phyloP scores from a whole-genome alignment of 2,113 vertebrate species.

The Chionis minor region DNA sequence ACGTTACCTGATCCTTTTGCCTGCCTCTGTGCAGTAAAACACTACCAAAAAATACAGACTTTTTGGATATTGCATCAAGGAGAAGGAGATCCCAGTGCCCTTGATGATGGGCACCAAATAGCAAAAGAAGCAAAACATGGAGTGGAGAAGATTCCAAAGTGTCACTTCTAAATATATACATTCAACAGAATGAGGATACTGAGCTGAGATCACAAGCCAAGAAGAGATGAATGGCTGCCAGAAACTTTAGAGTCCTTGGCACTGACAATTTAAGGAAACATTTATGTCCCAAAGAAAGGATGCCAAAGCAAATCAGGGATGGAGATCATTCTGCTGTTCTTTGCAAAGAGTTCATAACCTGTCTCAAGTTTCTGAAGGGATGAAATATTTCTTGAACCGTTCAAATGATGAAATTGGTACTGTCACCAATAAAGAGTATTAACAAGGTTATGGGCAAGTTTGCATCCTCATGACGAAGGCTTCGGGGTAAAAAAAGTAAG shows the following conservation, averaged over 20 bases:
- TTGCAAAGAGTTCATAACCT: neutral
- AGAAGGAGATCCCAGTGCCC: neutral
- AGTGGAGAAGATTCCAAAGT: neutral
- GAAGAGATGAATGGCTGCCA: constrained; percentile 17
- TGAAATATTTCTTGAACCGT: neutral
- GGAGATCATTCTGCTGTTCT: neutral
- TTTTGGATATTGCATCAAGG: neutral
- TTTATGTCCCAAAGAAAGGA: neutral
- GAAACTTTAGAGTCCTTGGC: neutral
- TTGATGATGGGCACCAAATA: neutral
- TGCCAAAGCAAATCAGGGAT: constrained; percentile 7
- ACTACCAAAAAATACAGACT: neutral
- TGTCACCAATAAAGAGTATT: neutral
- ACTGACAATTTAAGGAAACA: neutral
- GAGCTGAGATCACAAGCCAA: neutral
- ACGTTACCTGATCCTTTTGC: neutral
- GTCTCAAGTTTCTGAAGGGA: neutral
- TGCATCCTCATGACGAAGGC: neutral
- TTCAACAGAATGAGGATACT: neutral
- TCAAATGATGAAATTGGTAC: neutral
- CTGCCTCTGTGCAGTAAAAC: neutral
- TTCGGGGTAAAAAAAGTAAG: neutral
- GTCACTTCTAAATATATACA: neutral
- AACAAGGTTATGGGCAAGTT: neutral
- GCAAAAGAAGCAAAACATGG: neutral